Conservation (phyloP, 2,888 invertebrate genomes). For the Coelogynopora nodosa region DNA sequence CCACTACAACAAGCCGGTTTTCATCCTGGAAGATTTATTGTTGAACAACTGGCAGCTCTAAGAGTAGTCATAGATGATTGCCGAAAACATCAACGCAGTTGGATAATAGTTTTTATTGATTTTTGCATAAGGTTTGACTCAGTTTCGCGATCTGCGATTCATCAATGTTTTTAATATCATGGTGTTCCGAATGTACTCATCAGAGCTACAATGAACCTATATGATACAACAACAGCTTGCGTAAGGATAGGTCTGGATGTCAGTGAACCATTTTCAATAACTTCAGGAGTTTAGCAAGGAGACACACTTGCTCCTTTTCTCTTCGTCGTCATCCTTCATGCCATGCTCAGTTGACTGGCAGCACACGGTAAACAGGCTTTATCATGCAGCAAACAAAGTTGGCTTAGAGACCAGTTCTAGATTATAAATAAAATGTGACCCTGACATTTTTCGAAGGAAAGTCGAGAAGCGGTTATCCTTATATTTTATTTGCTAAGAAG, state of each 20-base stretch:
- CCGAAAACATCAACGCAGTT: conserved; percentile 20
- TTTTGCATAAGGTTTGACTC: conserved; percentile 20
- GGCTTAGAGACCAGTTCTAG: no score
- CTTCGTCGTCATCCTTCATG: conserved; percentile 17
- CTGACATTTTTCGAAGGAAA: no score
- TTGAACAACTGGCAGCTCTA: conserved; percentile 20
- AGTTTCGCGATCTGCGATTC: conserved; percentile 2
- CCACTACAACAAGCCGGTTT: conserved; percentile 16
- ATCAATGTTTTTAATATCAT: conserved; percentile 24
- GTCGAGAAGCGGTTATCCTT: no score
- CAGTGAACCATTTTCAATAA: conserved; percentile 1
- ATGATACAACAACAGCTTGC: neutral
- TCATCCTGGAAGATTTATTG: neutral
- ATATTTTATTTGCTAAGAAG: no score
- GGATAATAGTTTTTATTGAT: conserved; percentile 11
- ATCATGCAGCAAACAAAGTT: no score
- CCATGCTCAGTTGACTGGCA: neutral
- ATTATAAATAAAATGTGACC: no score
- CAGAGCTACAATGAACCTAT: conserved; percentile 13
- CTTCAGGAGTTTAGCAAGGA: conserved; percentile 9
- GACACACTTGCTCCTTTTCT: conserved; percentile 17
- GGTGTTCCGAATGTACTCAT: conserved; percentile 14
- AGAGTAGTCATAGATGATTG: neutral
- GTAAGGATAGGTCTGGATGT: neutral
- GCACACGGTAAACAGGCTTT: no score